A percentile compares a stretch with the other conserved stretches of the same genome.
phyloP scores from a whole-genome alignment of 2,113 vertebrate genomes.

The Xenopus laevis region DNA sequence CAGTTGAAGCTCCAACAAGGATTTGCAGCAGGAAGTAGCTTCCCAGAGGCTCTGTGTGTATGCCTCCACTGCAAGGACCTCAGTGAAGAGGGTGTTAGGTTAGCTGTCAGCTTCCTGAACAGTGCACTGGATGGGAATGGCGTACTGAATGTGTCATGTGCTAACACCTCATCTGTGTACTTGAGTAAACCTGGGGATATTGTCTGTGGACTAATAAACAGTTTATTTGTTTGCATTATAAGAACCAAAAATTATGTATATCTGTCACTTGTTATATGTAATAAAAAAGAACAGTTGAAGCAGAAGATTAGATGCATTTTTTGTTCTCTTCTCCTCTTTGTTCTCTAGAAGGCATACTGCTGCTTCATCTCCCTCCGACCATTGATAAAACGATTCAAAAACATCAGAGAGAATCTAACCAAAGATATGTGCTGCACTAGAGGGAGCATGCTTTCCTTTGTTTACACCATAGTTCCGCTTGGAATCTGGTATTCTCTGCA shows the following conservation, averaged over 20 bases:
- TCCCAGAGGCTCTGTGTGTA: too few relatives aligned
- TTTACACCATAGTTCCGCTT: slow-evolving; percentile 68
- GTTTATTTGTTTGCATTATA: too few relatives aligned
- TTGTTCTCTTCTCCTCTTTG: slow-evolving; percentile 64
- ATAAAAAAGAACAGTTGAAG: slow-evolving; percentile 57
- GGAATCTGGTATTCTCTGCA: slow-evolving; percentile 74
- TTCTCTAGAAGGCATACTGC: slow-evolving; percentile 67
- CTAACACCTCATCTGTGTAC: too few relatives aligned
- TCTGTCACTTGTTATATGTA: slow-evolving; percentile 49
- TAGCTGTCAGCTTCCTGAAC: too few relatives aligned
- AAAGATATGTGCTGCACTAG: slow-evolving; percentile 71
- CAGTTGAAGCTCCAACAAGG: too few relatives aligned
- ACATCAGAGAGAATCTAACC: slow-evolving; percentile 73
- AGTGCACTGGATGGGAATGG: too few relatives aligned
- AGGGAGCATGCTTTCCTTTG: slow-evolving; percentile 68
- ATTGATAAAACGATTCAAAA: slow-evolving; percentile 75
- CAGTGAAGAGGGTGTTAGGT: too few relatives aligned
- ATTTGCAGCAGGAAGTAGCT: too few relatives aligned
- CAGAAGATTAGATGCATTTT: slow-evolving; percentile 62
- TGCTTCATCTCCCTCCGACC: slow-evolving; percentile 71
- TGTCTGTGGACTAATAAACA: too few relatives aligned
- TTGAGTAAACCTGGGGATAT: too few relatives aligned
- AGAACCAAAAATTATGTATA: slow-evolving; percentile 57
- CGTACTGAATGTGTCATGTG: too few relatives aligned
- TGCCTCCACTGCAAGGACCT: too few relatives aligned